Base-by-base conservation (phyloP, 2,797 vertebrate genomes). In the Sebastes elongatus region DNA sequence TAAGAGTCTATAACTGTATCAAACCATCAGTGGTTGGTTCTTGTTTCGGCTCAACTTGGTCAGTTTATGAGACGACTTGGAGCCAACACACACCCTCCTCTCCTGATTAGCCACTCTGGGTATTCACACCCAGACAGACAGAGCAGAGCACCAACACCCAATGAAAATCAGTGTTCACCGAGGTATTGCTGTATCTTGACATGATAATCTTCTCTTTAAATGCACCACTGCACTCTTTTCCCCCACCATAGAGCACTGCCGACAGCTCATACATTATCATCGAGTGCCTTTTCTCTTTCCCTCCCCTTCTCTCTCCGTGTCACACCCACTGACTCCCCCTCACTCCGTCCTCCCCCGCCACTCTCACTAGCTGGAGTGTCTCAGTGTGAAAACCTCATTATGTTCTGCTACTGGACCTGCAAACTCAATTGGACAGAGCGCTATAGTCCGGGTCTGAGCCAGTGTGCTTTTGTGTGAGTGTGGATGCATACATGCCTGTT, bases 141-240 rank as follows among this genome's bases (percentile, higher is more conserved):
- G 52, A 82, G 79, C 53, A 63, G 35, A 67, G 82, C 71, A 81
- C 56, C 78, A 55, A 71, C 68, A 65, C 27, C 84, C 77, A 82
- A 78, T 80, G 82, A 81, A 84, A 89, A 88, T 89, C 81, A 74
- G 60, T 91, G 90, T 90, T 94, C 87, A 86, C 74, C 11, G 86
- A 91, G 85, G 87, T 94, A 93, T 94, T 91, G 90, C 92, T 93
- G 88, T 89, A 92, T 94, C 94, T 91, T 95, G 95, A 96, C 95
- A 93, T 93, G 93, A 96, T 96, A 95, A 96, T 96, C 95, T 94
- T 92, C 91, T 93, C 93, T 95, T 94, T 90, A 95, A 94, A 95
- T 95, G 94, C 94, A 91, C 91, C 83, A 76, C 80, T 92, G 92
- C 92, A 65, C 91, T 85, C 80, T 86, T 81, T 78, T 76, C 76